Evolutionary conservation across 2,113 vertebrate species (phyloP).

Genomic region (Orthochromis malagaraziensis): DNA sequence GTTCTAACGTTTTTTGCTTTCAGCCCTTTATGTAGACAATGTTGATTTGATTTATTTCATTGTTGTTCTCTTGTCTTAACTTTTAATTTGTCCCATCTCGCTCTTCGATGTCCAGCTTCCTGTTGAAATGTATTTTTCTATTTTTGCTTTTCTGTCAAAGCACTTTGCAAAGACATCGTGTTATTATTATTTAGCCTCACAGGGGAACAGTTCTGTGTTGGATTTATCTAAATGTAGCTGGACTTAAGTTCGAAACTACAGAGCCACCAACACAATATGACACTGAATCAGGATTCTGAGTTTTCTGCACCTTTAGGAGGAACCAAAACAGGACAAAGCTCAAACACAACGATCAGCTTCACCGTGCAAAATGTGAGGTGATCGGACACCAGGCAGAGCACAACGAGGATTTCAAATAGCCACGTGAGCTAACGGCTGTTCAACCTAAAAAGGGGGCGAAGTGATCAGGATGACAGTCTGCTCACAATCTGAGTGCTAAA

Average conservation of each 20-base stretch:
- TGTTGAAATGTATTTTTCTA: not conserved
- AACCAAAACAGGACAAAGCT: not conserved
- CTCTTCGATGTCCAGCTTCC: not conserved
- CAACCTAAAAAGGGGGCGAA: not conserved
- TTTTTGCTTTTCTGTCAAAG: accelerated
- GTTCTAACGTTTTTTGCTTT: accelerated
- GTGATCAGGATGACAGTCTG: not conserved
- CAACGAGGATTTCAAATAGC: not conserved
- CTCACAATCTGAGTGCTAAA: not conserved
- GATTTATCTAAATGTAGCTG: not conserved
- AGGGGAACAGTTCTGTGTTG: accelerated
- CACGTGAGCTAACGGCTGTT: not conserved
- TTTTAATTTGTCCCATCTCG: accelerated
- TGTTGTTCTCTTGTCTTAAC: accelerated
- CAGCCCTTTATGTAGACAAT: not conserved
- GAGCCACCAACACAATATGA: not conserved
- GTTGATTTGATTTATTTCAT: accelerated
- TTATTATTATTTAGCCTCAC: not conserved
- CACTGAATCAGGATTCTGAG: not conserved
- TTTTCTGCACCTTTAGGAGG: not conserved
- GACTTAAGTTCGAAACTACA: not conserved
- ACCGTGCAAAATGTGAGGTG: accelerated
- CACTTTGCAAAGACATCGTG: not conserved
- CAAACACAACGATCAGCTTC: not conserved
- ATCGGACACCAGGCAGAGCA: not conserved